Evolutionary conservation across 92 coral and sea anemone genomes (phyloP).

Genomic region (Siderastrea radians): DNA sequence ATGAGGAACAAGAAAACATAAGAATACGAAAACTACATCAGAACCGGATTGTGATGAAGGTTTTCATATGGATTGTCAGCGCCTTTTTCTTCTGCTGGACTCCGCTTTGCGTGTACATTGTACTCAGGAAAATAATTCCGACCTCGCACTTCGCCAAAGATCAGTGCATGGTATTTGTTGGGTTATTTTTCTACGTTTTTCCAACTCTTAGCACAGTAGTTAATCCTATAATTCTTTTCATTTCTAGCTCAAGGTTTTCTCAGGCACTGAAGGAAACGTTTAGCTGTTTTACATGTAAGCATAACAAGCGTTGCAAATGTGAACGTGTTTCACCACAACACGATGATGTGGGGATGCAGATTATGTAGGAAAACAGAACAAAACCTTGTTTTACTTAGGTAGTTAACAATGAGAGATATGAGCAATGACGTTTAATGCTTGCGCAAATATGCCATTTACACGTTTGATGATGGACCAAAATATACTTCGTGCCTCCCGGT

Average conservation of each 20-base stretch:
- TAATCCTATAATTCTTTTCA: slow-evolving; percentile 16
- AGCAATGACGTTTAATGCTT: too few relatives aligned
- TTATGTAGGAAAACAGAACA: too few relatives aligned
- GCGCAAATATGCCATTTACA: too few relatives aligned
- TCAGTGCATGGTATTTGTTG: background rate
- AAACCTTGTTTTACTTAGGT: too few relatives aligned
- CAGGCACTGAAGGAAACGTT: background rate
- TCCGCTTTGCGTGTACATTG: background rate
- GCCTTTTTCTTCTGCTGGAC: slow-evolving; percentile 25
- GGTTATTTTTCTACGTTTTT: slow-evolving; percentile 2
- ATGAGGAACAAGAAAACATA: background rate
- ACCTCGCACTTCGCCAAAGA: background rate
- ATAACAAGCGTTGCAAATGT: background rate
- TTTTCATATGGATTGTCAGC: background rate
- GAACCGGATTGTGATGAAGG: slow-evolving; percentile 7
- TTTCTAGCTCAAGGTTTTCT: slow-evolving; percentile 10
- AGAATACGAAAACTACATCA: background rate
- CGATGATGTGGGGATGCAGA: too few relatives aligned
- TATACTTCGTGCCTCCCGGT: too few relatives aligned
- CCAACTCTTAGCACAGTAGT: background rate
- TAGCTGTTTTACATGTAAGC: background rate
- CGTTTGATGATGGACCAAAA: too few relatives aligned
- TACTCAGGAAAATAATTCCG: background rate
- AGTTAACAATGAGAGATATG: too few relatives aligned
- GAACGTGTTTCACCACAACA: too few relatives aligned